Evolutionary conservation across 2,888 invertebrate genomes (phyloP).

Genomic region (Leucophenga montana): DNA sequence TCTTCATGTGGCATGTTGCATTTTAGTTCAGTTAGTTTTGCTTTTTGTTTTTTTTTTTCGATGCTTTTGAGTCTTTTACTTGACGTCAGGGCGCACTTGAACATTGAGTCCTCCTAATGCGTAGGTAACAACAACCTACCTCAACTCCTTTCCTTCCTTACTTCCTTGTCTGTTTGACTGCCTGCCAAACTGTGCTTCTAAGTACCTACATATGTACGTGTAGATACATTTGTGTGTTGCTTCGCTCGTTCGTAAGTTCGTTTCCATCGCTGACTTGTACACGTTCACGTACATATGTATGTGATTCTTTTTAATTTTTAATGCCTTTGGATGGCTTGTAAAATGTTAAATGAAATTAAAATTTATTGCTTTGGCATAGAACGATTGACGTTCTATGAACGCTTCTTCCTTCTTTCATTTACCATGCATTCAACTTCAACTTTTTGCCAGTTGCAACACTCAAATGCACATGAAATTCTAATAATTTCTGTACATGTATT

Average conservation of each 20-base stretch:
- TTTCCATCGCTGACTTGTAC: constrained; percentile 17
- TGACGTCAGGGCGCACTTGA: constrained; percentile 50
- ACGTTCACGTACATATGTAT: constrained; percentile 41
- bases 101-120: constrained; percentile 56
- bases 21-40: constrained; percentile 56
- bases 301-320: constrained; percentile 58
- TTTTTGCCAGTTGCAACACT: constrained; percentile 1
- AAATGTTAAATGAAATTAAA: constrained; percentile 65
- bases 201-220: not conserved
- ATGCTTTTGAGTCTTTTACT: not conserved
- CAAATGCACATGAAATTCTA: constrained; percentile 6
- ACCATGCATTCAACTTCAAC: constrained; percentile 22
- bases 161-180: constrained; percentile 49
- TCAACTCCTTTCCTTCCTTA: constrained; percentile 37
- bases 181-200: too few relatives aligned
- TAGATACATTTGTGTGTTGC: constrained; percentile 1
- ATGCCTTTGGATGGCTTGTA: constrained; percentile 66
- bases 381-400: constrained; percentile 55
- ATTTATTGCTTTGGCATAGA: constrained; percentile 59
- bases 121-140: constrained; percentile 42
- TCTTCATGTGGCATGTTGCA: constrained; percentile 12
- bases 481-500: not conserved
- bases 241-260: not conserved
- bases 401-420: not conserved
- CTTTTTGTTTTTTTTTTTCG: not conserved